A percentile compares a stretch with the other conserved stretches of the same genome.
Conservation (phyloP, 2,888 invertebrate species). For the Selenia dentaria region DNA sequence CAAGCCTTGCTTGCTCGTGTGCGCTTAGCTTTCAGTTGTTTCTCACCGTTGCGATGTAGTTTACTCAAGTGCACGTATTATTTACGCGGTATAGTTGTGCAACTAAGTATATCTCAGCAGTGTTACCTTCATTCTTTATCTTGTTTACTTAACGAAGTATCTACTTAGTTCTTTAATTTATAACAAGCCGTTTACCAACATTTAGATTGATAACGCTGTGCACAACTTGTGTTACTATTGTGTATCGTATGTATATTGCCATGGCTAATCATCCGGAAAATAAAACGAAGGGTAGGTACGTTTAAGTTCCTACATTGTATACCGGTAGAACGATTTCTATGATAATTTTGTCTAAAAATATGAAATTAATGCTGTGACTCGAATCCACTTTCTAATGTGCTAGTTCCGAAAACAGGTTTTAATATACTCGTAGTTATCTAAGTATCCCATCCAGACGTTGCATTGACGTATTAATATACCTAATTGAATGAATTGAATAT, state of each 20-base stretch:
- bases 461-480: no score
- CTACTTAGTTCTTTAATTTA: not conserved
- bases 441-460: no score
- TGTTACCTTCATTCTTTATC: constrained; percentile 2
- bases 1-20: constrained; percentile 58
- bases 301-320: no score
- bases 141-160: no score
- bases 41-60: constrained; percentile 33
- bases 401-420: constrained; percentile 6
- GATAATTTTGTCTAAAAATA: constrained; percentile 2
- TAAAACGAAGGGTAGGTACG: not conserved
- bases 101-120: constrained; percentile 6
- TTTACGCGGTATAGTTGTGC: constrained; percentile 4
- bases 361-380: constrained; percentile 1
- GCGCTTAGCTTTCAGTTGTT: constrained; percentile 48
- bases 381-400: constrained; percentile 9
- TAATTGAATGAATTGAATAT: no score
- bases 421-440: no score
- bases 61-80: constrained; percentile 53
- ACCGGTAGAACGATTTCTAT: constrained; percentile 1
- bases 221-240: not conserved
- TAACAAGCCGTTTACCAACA: not conserved
- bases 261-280: constrained; percentile 7
- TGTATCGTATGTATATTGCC: not conserved
- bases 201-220: not conserved